Evolutionary conservation across 2,113 vertebrate species (phyloP), one percentile per base, ranked within the genome.

Genomic region (Sinocyclocheilus rhinocerous): DNA sequence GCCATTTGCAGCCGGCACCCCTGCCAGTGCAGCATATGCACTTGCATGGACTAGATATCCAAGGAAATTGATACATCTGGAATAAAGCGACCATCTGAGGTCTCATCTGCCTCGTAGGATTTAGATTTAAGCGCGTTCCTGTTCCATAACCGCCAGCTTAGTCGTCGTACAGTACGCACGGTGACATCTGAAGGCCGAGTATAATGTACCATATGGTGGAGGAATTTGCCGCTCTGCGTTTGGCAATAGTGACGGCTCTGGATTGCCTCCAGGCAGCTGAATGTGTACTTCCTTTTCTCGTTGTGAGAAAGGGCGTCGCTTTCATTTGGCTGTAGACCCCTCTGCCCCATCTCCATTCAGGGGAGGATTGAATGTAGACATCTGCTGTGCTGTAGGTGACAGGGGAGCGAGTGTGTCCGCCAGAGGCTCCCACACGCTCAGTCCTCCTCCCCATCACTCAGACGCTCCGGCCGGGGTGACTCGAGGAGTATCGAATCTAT

Each of bases 1-100:
- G 97, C 97, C 97, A 95, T 95, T 94, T 92, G 96, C 95, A 96
- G 95, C 90, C 93, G 91, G 92, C 93, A 94, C 93, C 93, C 94
- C 94, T 96, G 97, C 97, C 97, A 97, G 95, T 94, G 94, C 92
- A 95, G 93, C 97, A 99, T 97, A 98, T 97, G 97, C 95, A 96
- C 95, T 95, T 94, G 94, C 96, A 96, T 95, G 96, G 96, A 96
- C 96, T 95, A 94, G 94, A 96, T 96, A 96, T 96, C 96, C 96
- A 95, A 96, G 96, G 96, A 96, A 97, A 96, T 96, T 96, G 96
- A 96, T 97, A 96, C 96, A 96, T 96, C 96, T 97, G 96, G 96
- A 97, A 96, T 94, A 94, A 92, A 93, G 94, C 94, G 92, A 94
- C 95, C 96, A 96, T 96, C 94, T 96, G 95, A 96, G 95, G 95